Percentiles rank a stretch among this genome's conserved stretches.
phyloP scores from a whole-genome alignment of 2,888 invertebrate species.

The Meteorus colon region DNA sequence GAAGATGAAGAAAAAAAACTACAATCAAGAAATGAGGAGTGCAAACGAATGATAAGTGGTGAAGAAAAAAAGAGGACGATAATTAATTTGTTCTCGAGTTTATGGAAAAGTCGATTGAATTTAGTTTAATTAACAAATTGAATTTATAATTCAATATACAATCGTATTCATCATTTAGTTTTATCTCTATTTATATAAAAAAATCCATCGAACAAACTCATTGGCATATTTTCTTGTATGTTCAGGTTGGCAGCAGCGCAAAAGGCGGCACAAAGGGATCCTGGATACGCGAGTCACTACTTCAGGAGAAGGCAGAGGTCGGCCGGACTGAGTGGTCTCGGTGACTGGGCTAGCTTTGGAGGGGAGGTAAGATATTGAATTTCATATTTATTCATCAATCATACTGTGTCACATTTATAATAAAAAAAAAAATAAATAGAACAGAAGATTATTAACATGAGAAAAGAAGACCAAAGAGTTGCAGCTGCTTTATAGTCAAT shows the following conservation, averaged over 20 bases:
- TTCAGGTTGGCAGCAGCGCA: conserved; percentile 95
- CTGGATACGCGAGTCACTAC: conserved; percentile 72
- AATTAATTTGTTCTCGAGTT: conserved; percentile 21
- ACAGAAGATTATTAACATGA: conserved; percentile 16
- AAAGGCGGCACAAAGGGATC: conserved; percentile 83
- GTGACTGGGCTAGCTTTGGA: conserved; percentile 73
- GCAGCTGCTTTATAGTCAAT: neutral
- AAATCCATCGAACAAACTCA: neutral
- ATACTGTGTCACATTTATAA: neutral
- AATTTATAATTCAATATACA: neutral
- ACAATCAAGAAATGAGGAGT: conserved; percentile 9
- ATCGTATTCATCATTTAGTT: conserved; percentile 25
- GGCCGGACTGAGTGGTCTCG: conserved; percentile 72
- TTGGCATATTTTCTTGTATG: conserved; percentile 43
- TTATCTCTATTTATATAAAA: neutral
- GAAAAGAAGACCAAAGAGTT: conserved; percentile 2
- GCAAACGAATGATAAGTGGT: neutral
- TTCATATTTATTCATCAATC: conserved; percentile 12
- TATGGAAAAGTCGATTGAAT: conserved; percentile 10
- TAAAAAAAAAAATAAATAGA: neutral
- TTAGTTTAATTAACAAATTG: neutral
- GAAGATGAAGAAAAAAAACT: neutral
- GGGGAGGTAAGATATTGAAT: conserved; percentile 67
- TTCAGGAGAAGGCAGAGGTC: conserved; percentile 72
- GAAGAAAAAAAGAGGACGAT: conserved; percentile 5